Percentiles rank a stretch among this genome's conserved stretches.
These are phyloP conservation scores for Sebastes oblongus DNA, from an alignment of 2,797 vertebrate genomes.

Conservation along the genomic window DNA sequence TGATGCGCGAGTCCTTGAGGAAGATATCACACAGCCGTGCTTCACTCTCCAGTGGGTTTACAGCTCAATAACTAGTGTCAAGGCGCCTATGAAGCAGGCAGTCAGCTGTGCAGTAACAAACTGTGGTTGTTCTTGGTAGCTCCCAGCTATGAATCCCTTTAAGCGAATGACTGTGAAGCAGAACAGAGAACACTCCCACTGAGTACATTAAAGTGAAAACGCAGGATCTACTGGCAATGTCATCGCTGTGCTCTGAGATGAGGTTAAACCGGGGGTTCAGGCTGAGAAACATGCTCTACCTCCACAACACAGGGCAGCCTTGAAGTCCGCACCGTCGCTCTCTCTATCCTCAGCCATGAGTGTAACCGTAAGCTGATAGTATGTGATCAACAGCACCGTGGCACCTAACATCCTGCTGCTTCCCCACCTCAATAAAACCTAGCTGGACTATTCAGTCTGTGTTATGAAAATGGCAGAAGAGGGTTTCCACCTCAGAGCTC, in stretches of 20 bases:
- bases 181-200: slow-evolving; percentile 1
- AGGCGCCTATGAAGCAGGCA: slow-evolving; percentile 8
- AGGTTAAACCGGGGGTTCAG: slow-evolving; percentile 23
- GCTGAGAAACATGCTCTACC: slow-evolving; percentile 41
- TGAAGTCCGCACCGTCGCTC: slow-evolving; percentile 48
- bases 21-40: not conserved
- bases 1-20: not conserved
- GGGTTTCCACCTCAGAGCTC: slow-evolving; percentile 81
- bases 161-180: slow-evolving; percentile 5
- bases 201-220: not conserved
- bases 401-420: slow-evolving; percentile 45
- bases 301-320: slow-evolving; percentile 66
- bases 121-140: not conserved
- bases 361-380: slow-evolving; percentile 65
- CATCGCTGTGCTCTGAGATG: slow-evolving; percentile 38
- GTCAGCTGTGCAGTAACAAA: not conserved
- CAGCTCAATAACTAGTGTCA: slow-evolving; percentile 15
- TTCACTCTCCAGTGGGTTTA: slow-evolving; percentile 1
- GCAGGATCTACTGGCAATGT: slow-evolving; percentile 46
- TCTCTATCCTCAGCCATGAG: slow-evolving; percentile 61
- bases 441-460: slow-evolving; percentile 42
- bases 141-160: slow-evolving; percentile 29
- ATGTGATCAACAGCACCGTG: slow-evolving; percentile 62
- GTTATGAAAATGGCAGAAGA: slow-evolving; percentile 75
- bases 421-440: slow-evolving; percentile 47